Evolutionary conservation across 1,140 invertebrate species (phyloP).

Genomic region (Cydia fagiglandana): DNA sequence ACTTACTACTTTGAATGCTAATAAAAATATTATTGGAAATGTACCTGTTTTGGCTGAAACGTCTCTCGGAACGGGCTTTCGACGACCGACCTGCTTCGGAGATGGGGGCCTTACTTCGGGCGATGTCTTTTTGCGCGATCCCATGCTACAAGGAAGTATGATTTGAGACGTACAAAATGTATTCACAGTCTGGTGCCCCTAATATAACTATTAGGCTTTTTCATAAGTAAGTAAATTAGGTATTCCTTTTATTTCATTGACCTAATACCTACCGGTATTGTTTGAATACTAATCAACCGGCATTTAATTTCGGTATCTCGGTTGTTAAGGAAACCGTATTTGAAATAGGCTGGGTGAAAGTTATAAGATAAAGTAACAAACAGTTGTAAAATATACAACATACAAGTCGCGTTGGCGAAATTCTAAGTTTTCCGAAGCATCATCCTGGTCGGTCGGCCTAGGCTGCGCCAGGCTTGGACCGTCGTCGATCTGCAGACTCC

Average conservation of each 20-base stretch:
- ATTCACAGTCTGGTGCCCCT: too few relatives aligned
- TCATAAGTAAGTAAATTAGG: too few relatives aligned
- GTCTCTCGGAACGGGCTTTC: constrained; percentile 44
- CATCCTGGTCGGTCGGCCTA: constrained; percentile 42
- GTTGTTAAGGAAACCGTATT: too few relatives aligned
- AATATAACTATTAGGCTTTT: too few relatives aligned
- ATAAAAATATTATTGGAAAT: not conserved
- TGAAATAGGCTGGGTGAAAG: too few relatives aligned
- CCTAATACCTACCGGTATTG: too few relatives aligned
- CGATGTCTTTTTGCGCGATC: not conserved
- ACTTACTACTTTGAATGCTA: too few relatives aligned
- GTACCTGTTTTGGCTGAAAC: constrained; percentile 33
- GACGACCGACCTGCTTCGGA: constrained; percentile 34
- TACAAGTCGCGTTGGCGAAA: constrained; percentile 36
- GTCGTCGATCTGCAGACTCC: constrained; percentile 38
- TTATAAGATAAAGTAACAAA: too few relatives aligned
- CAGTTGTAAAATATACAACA: not conserved
- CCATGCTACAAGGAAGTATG: not conserved
- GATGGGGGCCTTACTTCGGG: not conserved
- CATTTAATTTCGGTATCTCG: too few relatives aligned
- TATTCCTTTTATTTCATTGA: too few relatives aligned
- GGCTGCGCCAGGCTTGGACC: constrained; percentile 36
- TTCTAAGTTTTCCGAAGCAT: constrained; percentile 13
- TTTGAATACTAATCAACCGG: too few relatives aligned
- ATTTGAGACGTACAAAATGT: not conserved